These are phyloP conservation scores for Lucinisca nassula DNA, from an alignment of 2,888 invertebrate genomes.

Conservation along the genomic window DNA sequence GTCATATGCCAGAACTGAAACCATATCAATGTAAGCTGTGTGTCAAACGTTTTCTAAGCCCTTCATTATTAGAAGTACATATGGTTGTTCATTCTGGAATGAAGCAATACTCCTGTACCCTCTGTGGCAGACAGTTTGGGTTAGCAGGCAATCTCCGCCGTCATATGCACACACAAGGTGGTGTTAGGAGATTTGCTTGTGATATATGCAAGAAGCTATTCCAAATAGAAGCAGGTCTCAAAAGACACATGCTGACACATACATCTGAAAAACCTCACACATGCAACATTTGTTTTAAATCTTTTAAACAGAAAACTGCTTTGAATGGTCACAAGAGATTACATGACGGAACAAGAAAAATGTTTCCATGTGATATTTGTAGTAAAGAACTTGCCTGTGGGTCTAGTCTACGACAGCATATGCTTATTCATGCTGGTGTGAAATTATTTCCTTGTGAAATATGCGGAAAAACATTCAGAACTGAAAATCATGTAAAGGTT, in stretches of 20 bases:
- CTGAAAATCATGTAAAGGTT: neutral
- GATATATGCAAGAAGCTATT: neutral
- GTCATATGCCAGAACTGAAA: no score
- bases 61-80: no score
- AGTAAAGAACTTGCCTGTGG: neutral
- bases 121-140: no score
- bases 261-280: neutral
- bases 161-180: no score
- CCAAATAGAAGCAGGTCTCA: neutral
- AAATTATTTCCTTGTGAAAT: neutral
- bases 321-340: neutral
- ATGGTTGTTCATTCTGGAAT: no score
- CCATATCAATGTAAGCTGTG: no score
- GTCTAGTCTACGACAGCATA: neutral
- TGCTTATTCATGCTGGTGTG: neutral
- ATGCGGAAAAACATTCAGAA: neutral
- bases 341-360: neutral
- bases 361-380: neutral
- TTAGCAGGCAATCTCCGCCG: no score
- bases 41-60: no score
- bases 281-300: neutral
- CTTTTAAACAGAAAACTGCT: neutral
- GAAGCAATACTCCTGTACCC: no score
- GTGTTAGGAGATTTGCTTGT: no score
- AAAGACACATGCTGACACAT: neutral